These are phyloP conservation scores for Campopleginae sp. DNA, from an alignment of 2,888 invertebrate genomes.

Conservation along the genomic window DNA sequence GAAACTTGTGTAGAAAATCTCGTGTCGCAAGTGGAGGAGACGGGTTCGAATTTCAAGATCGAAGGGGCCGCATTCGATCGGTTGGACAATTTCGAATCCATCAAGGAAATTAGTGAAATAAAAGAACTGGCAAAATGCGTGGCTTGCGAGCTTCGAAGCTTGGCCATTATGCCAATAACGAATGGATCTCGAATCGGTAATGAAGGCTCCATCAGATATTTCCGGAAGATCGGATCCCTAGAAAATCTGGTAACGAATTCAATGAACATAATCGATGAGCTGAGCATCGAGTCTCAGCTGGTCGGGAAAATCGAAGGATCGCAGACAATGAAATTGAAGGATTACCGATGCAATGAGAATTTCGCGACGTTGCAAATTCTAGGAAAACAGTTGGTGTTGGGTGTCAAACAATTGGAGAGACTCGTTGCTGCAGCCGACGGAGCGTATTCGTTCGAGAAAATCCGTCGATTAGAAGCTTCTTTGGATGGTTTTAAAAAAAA, in stretches of 20 bases:
- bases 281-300: conserved; percentile 46
- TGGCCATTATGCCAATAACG: conserved; percentile 66
- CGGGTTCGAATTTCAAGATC: neutral
- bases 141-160: conserved; percentile 61
- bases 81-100: conserved; percentile 4
- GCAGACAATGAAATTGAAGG: neutral
- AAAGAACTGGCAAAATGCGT: conserved; percentile 65
- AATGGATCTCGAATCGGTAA: conserved; percentile 55
- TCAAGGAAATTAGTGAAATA: conserved; percentile 38
- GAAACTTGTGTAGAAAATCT: conserved; percentile 63
- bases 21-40: conserved; percentile 57
- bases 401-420: conserved; percentile 70
- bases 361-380: conserved; percentile 47
- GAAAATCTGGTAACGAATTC: conserved; percentile 58
- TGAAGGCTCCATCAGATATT: conserved; percentile 60
- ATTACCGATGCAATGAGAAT: conserved; percentile 4
- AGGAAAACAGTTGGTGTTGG: conserved; percentile 66
- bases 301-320: conserved; percentile 22
- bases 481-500: conserved; percentile 60
- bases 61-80: conserved; percentile 1
- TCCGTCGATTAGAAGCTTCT: conserved; percentile 69
- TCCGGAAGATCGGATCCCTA: conserved; percentile 64
- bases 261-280: conserved; percentile 51
- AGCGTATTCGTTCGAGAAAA: conserved; percentile 60
- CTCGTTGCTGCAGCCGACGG: conserved; percentile 65